Evolutionary conservation across 2,113 vertebrate species (phyloP), one percentile per base, ranked within the genome.

Genomic region (Pterocles burchelli): DNA sequence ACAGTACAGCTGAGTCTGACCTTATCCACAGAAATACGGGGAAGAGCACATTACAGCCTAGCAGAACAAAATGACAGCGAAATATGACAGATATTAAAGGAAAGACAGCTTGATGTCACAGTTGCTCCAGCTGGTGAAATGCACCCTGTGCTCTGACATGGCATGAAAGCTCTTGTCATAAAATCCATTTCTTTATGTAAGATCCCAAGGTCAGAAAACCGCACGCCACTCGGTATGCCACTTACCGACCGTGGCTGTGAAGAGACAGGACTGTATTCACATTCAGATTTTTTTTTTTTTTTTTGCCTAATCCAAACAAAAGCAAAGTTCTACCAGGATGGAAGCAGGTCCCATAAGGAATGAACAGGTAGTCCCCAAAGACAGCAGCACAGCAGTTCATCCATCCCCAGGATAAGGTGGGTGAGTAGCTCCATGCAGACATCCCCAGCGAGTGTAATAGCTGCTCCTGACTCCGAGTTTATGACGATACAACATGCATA

Each of bases 141-240:
- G 62, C 62, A 76, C 31, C 49, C 55, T 1, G 0, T 1, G 3
- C 49, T 63, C 89, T 76, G 63, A 82, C 36, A 18, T 21, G 49
- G 49, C 61, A 49, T 14, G 29, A 43, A 45, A 78, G 51, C 22
- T 29, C 17, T 8, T 51, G 22, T 24, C 34, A 8, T 24, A 38
- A 79, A 24, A 54, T 26, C 61, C 36, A n/a, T 49, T 43, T 45
- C 63, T 36, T 73, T 17, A n/a, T 16, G 43, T 29, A 29, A 14
- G 17, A 43, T 55, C 41, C 62, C 34, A 25, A 8, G 21, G 54
- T 57, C 7, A 68, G 48, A 34, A 55, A 68, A 36, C 20, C 17
- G 29, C 54, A 24, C 4, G 1, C 46, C 9, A 8, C 31, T 49
- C 41, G 29, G 29, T 13, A 6, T 1, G 10, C 18, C 1, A 5